Base-by-base conservation (phyloP, 1,140 invertebrate species). In the Teleopsis dalmanni region DNA sequence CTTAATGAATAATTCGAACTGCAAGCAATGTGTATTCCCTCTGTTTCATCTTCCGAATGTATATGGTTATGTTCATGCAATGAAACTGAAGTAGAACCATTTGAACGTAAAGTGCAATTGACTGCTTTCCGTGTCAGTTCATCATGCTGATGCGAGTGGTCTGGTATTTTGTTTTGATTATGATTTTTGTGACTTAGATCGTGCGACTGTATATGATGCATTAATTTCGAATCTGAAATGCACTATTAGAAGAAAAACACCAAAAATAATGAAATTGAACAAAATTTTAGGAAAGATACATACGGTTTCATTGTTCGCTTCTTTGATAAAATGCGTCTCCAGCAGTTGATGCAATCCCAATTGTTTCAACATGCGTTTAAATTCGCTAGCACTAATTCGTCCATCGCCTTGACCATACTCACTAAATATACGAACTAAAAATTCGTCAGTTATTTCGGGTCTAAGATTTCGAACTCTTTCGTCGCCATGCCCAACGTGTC, bases 341-440 rank as follows among this genome's bases (percentile, higher is more conserved):
- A 77, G 57, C 48, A 82, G 61, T 47, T 76, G 78, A 41, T 74
- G 59, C 9, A 86, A 70, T 43, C 80, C 76, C 47, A 87, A 57
- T 21, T 76, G 78, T 47, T 75, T 69, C 2, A 87, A 62, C 64
- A 87, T 76, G 34, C 71, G 77, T 53, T 83, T 78, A 53, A 88
- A 84, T 22, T 80, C 81, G 0, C 77, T 75, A 50, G 83, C 59
- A 52, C 78, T 81, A 73, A 86, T 77, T 58, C 69, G 72, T 5
- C 76, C 76, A 37, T 79, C 74, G 5, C 76, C 76, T 27, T 80
- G 79, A 18, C 76, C 74, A 50, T 73, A 75, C 53, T 72, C 44
- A 21, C 58, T 60, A 57, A 80, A 78, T 11, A 79, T 70, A 54
- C 76, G 72, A 40, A 75, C 35, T 65, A 73, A 14, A 71, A 66